Base-by-base conservation (phyloP, 2,113 vertebrate species). In the Pelecanoides urinatrix region DNA sequence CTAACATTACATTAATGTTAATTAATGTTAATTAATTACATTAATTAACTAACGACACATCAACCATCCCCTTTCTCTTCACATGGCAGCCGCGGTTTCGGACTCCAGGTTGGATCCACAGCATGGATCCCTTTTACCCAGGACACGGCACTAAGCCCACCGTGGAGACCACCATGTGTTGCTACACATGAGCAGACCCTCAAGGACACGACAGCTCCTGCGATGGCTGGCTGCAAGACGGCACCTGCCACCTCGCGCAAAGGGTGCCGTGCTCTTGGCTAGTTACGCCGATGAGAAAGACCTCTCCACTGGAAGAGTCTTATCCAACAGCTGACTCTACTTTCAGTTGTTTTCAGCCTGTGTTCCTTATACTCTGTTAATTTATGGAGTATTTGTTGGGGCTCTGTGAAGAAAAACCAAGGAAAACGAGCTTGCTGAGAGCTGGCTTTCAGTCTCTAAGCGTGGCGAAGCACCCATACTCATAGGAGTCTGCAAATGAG, bases 11-110 rank as follows among this genome's bases (percentile, higher is more conserved):
- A n/a, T n/a, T n/a, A n/a, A n/a, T n/a, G n/a, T n/a, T n/a, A n/a
- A n/a, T n/a, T n/a, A n/a, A n/a, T n/a, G n/a, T n/a, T n/a, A n/a
- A n/a, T n/a, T n/a, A n/a, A n/a, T n/a, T n/a, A n/a, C n/a, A n/a
- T n/a, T n/a, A n/a, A n/a, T n/a, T n/a, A n/a, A n/a, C n/a, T n/a
- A n/a, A n/a, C 2, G 1, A 47, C 38, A 29, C 29, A 1, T 2
- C 27, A 45, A 47, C 30, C 0, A 0, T 13, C 55, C 61, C 42
- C 34, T 38, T 53, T 16, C 21, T 16, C 77, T 32, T 5, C 2
- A 8, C 25, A 14, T 0, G 0, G 38, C 18, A 76, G 53, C 32
- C 0, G 0, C 0, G 1, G 14, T 4, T 81, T 38, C 0, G 3
- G 47, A 17, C 4, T 8, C 49, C 52, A 34, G 26, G 25, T 0